Base-by-base conservation (phyloP, 2,113 vertebrate genomes). In the Gobius niger region DNA sequence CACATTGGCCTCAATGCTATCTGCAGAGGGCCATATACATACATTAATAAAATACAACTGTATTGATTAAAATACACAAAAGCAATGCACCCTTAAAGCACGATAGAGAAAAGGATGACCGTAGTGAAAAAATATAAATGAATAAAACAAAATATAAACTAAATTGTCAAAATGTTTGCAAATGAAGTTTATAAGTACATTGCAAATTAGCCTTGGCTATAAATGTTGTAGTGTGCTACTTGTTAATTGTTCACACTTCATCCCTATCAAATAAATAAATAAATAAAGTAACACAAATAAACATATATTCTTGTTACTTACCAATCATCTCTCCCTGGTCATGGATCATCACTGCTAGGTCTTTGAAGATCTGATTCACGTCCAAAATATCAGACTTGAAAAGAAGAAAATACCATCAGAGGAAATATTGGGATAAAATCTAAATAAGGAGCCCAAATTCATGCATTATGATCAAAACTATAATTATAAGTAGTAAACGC, bases 281-380 rank as follows among this genome's bases (percentile, higher is more conserved):
- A 54, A 24, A 19, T 11, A 19, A 5, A 9, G 18, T 19, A 1
- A 54, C 1, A 53, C 44, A 6, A 46, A 7, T 46, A 46, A 10
- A 9, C 10, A 7, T 46, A 46, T 9, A 46, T 46, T 46, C 44
- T 9, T 9, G 18, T 41, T 2, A 91, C 94, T 91, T 90, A 98
- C 97, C 97, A 78, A 99, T 97, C 93, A 98, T 93, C 72, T 98
- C 97, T 85, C 96, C 96, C 85, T 99, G 97, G 80, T 99, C 97
- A 52, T 99, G 97, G 85, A 99, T 98, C 97, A 99, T 99, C 85
- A 98, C 94, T 34, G 96, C 96, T 80, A 99, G 88, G 91, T 99
- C 96, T 90, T 98, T 98, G 89, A 99, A 99, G 89, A 99, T 99
- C 91, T 98, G 96, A 88, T 98, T 99, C 65, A 98, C 96, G 85